Evolutionary conservation across 2,888 invertebrate species (phyloP), one percentile per base, ranked within the genome.

Genomic region (Caenorhabditis sinica): DNA sequence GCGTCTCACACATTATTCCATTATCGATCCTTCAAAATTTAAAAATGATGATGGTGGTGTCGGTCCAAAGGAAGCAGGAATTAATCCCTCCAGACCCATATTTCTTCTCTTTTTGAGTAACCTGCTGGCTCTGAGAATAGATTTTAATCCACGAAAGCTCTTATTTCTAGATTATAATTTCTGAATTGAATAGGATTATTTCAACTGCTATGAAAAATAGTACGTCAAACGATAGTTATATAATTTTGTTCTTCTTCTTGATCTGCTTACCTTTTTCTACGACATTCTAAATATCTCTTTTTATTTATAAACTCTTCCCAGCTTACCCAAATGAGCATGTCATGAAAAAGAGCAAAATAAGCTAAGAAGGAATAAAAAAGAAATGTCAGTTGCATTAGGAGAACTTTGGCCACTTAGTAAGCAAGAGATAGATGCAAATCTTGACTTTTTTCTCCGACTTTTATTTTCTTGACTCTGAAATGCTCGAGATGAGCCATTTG

Each of bases 371-470:
- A 30, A 45, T 25, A 17, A 40, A 56, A 25, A 40, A 51, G 49
- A 73, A 49, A 73, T 73, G 73, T 73, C 75, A 75, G 66, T 74
- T 53, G 51, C 63, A 65, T 63, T 65, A 74, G 51, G 56, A 74
- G 65, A 74, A 74, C 65, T 65, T 65, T 74, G 74, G 51, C 53
- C 63, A 23, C 51, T 74, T 63, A 61, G 69, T 56, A 69, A 56
- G 69, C 33, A 51, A 53, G 56, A 56, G 56, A 69, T 56, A 69
- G 69, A 69, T 69, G 56, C 56, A 69, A 53, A 69, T 69, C 69
- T 69, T 43, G 69, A 69, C 36, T 69, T 69, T 69, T 53, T 51
- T 33, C 36, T 30, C 60, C n/a, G 36, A 60, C 60, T 28, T 49
- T 25, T 65, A 28, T 49, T 68, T 68, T 53, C 60, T 68, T 53